Conservation (phyloP, 2,797 vertebrate species). For the Hypotaenidia philippensis region DNA sequence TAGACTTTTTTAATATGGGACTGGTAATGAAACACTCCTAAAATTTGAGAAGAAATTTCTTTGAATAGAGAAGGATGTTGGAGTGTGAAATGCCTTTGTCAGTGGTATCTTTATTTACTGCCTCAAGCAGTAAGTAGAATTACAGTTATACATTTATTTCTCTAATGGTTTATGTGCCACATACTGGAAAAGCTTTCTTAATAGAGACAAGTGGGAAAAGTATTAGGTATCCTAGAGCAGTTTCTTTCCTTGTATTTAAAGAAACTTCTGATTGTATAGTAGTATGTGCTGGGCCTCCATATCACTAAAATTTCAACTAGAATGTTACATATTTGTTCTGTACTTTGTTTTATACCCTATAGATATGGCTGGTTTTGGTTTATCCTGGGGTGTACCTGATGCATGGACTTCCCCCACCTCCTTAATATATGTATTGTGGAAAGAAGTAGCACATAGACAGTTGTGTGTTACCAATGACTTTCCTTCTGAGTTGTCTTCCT, state of each 20-base stretch:
- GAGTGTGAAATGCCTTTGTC: not conserved
- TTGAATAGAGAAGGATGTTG: not conserved
- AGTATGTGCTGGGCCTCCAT: not conserved
- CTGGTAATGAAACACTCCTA: not conserved
- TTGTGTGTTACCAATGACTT: not conserved
- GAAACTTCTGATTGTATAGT: not conserved
- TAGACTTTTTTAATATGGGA: not conserved
- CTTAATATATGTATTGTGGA: accelerated
- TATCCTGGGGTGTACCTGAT: not conserved
- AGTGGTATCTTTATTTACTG: not conserved
- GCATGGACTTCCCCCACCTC: not conserved
- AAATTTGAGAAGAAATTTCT: not conserved
- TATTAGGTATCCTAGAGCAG: not conserved
- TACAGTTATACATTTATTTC: not conserved
- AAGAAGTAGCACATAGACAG: not conserved
- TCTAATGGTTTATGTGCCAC: not conserved
- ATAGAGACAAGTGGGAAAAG: not conserved
- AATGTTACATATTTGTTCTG: not conserved
- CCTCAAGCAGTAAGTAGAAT: not conserved
- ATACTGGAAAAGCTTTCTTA: not conserved
- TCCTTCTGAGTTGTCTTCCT: too few species aligned
- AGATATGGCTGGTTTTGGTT: not conserved
- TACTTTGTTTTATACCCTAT: not conserved
- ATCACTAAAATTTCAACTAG: not conserved
- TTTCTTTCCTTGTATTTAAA: not conserved